Evolutionary conservation across 1,140 invertebrate genomes (phyloP).

Genomic region (Whitmania pigra): DNA sequence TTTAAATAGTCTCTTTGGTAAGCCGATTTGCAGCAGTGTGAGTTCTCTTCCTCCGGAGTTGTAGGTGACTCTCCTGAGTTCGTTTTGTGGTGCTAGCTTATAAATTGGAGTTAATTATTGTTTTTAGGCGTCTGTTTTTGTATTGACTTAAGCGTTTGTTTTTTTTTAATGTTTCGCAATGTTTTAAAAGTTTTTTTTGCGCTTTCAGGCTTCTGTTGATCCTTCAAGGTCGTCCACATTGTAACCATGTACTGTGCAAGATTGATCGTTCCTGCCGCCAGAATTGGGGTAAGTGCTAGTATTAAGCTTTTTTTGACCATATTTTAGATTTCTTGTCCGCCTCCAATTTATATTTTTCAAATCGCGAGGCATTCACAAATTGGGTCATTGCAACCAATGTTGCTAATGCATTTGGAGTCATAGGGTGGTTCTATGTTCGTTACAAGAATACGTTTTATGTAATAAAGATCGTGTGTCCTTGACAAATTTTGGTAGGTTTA

Average conservation of each 20-base stretch:
- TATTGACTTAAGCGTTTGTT: neutral
- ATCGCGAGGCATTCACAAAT: too few species aligned
- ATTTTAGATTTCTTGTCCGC: neutral
- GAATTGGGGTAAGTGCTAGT: slow-evolving; percentile 30
- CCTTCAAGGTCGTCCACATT: slow-evolving; percentile 25
- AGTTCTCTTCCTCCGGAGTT: neutral
- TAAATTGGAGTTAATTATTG: neutral
- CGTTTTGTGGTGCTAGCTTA: slow-evolving; percentile 3
- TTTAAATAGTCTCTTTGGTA: slow-evolving; percentile 12
- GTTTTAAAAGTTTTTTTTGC: too few species aligned
- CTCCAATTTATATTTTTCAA: too few species aligned
- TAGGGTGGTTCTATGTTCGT: too few species aligned
- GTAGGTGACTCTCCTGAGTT: slow-evolving; percentile 4
- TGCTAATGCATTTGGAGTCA: too few species aligned
- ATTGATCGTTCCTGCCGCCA: slow-evolving; percentile 29
- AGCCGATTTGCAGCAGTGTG: slow-evolving; percentile 2
- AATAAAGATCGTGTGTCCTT: too few species aligned
- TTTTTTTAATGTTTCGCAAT: too few species aligned
- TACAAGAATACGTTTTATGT: too few species aligned
- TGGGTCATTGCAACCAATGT: too few species aligned
- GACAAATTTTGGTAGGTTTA: too few species aligned
- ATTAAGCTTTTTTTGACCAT: neutral
- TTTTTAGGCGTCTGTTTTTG: neutral
- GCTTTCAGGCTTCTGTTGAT: slow-evolving; percentile 12
- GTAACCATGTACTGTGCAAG: slow-evolving; percentile 26